A percentile compares a stretch with the other conserved stretches of the same genome.
phyloP scores from a whole-genome alignment of 2,797 vertebrate genomes.

The Rachycentron canadum region DNA sequence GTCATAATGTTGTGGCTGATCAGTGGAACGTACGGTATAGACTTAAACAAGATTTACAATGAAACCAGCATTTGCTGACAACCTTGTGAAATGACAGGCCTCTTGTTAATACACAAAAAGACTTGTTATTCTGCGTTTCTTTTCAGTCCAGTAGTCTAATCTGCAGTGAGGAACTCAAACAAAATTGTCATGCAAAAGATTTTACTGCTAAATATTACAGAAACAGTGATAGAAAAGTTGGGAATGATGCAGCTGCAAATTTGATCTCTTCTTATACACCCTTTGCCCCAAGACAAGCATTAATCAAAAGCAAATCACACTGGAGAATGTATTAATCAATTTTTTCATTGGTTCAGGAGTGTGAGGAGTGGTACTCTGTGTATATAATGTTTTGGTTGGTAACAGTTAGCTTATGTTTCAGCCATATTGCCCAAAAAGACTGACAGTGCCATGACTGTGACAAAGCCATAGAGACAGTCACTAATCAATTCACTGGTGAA shows the following conservation, averaged over 20 bases:
- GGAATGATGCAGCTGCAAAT: not conserved
- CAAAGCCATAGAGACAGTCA: conserved; percentile 53
- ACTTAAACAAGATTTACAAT: no score
- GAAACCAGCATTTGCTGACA: no score
- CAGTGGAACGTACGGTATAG: no score
- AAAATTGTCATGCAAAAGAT: not conserved
- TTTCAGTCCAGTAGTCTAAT: not conserved
- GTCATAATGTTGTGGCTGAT: no score
- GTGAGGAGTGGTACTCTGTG: not conserved
- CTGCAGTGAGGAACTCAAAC: not conserved
- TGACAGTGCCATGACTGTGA: conserved; percentile 41
- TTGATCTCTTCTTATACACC: not conserved
- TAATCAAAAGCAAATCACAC: conserved; percentile 1
- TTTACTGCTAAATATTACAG: not conserved
- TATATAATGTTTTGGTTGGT: not conserved
- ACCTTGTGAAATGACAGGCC: not conserved
- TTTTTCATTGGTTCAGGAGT: not conserved
- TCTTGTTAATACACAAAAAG: not conserved
- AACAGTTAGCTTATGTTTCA: not conserved
- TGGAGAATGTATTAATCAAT: not conserved
- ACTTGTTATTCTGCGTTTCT: not conserved
- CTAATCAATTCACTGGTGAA: conserved; percentile 60
- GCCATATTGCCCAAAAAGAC: not conserved
- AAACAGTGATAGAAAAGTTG: not conserved
- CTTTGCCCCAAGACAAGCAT: not conserved